phyloP scores from a whole-genome alignment of 1,140 invertebrate genomes.

The Microvelia longipes region DNA sequence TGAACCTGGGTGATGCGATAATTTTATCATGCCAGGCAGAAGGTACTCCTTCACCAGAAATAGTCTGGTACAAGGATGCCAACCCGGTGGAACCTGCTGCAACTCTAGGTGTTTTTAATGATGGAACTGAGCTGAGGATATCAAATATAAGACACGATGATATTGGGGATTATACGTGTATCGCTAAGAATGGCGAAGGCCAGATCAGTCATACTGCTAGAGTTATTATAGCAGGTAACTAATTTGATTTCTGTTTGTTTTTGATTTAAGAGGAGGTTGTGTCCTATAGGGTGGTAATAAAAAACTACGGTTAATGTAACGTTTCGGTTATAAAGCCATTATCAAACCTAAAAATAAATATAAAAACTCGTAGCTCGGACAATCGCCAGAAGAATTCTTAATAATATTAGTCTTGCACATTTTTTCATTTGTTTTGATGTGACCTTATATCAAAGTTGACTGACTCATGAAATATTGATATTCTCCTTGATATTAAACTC shows the following conservation, averaged over 20 bases:
- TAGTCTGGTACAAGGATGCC: conserved; percentile 82
- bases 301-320: too few relatives aligned
- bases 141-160: conserved; percentile 78
- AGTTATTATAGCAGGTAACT: conserved; percentile 81
- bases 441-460: too few relatives aligned
- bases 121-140: conserved; percentile 80
- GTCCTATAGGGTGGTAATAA: too few relatives aligned
- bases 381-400: too few relatives aligned
- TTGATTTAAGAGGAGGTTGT: too few relatives aligned
- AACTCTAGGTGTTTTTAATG: conserved; percentile 67
- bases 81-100: conserved; percentile 72
- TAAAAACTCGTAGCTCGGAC: too few relatives aligned
- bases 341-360: too few relatives aligned
- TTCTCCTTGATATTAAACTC: too few relatives aligned
- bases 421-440: too few relatives aligned
- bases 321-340: too few relatives aligned
- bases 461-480: too few relatives aligned
- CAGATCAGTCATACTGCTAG: conserved; percentile 84
- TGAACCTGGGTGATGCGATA: conserved; percentile 86
- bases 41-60: conserved; percentile 78
- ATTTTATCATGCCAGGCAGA: conserved; percentile 89
- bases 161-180: conserved; percentile 89
- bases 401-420: too few relatives aligned
- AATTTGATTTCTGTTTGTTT: background rate
- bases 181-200: conserved; percentile 84